Conservation (phyloP, 2,888 invertebrate species). For the Thymelicus lineola region DNA sequence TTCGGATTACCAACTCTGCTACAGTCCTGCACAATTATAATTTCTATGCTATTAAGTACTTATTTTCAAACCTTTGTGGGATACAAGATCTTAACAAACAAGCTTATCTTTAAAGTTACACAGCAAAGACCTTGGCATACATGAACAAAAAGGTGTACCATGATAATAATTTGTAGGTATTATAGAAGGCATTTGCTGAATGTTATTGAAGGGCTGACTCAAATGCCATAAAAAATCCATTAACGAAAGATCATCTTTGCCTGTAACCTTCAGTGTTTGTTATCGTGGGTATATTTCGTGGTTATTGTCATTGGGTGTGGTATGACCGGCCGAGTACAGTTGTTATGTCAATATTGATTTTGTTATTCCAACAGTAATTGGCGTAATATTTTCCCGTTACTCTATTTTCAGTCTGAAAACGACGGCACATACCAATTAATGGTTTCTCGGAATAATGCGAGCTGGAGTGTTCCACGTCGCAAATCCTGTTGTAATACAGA, state of each 20-base stretch:
- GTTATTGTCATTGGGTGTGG: constrained; percentile 63
- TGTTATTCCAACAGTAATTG: constrained; percentile 55
- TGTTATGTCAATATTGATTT: constrained; percentile 59
- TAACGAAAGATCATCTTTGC: constrained; percentile 55
- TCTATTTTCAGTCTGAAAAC: constrained; percentile 17
- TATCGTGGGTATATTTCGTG: constrained; percentile 48
- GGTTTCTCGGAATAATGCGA: constrained; percentile 24
- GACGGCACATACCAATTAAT: constrained; percentile 15
- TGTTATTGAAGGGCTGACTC: constrained; percentile 41
- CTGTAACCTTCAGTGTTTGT: constrained; percentile 52
- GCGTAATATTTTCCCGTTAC: constrained; percentile 49
- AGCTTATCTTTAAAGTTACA: constrained; percentile 3
- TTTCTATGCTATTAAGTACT: too few relatives aligned
- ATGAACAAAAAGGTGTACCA: constrained; percentile 8
- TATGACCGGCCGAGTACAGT: constrained; percentile 61
- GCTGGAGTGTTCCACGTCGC: constrained; percentile 1
- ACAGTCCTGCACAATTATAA: too few relatives aligned
- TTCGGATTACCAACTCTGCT: too few relatives aligned
- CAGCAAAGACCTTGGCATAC: constrained; percentile 16
- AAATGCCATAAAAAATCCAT: constrained; percentile 57
- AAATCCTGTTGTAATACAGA: constrained; percentile 11
- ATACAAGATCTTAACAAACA: background rate
- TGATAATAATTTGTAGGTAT: background rate
- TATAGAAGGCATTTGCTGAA: constrained; percentile 11
- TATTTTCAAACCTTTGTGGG: too few relatives aligned